phyloP scores from a whole-genome alignment of 2,797 vertebrate genomes.

The Linurgus olivaceus region DNA sequence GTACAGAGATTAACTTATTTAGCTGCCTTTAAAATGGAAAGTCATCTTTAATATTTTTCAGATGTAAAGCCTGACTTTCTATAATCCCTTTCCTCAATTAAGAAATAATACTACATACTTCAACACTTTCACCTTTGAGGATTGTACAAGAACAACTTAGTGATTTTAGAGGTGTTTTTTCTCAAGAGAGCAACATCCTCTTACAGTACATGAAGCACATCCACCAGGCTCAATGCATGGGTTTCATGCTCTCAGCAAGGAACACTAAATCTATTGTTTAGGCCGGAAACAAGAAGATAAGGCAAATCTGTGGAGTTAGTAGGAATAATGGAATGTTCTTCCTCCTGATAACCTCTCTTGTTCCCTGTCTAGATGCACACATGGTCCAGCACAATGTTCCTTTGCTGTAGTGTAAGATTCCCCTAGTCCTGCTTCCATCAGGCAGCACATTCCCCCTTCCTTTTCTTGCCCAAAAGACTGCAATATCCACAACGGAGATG shows the following conservation, averaged over 20 bases:
- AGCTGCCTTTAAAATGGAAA: not conserved
- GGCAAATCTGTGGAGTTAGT: not conserved
- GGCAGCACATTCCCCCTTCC: not conserved
- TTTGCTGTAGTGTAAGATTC: not conserved
- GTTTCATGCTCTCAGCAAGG: not conserved
- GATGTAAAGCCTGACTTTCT: not conserved
- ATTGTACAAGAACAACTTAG: not conserved
- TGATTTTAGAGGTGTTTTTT: not conserved
- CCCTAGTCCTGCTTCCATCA: not conserved
- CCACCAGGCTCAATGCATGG: not conserved
- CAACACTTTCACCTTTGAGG: not conserved
- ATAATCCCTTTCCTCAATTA: not conserved
- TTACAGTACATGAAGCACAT: not conserved
- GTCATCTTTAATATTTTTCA: not conserved
- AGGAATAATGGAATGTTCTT: not conserved
- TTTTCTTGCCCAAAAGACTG: not conserved
- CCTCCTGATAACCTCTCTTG: not conserved
- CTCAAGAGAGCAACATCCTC: not conserved
- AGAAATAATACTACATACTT: not conserved
- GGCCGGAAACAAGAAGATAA: not conserved
- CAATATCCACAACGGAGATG: not conserved
- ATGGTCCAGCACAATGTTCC: not conserved
- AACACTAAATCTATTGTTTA: not conserved
- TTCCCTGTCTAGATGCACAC: fast-evolving
- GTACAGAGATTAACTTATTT: not conserved